phyloP scores from a whole-genome alignment of 2,888 invertebrate genomes.

The Pristionchus fissidentatus region DNA sequence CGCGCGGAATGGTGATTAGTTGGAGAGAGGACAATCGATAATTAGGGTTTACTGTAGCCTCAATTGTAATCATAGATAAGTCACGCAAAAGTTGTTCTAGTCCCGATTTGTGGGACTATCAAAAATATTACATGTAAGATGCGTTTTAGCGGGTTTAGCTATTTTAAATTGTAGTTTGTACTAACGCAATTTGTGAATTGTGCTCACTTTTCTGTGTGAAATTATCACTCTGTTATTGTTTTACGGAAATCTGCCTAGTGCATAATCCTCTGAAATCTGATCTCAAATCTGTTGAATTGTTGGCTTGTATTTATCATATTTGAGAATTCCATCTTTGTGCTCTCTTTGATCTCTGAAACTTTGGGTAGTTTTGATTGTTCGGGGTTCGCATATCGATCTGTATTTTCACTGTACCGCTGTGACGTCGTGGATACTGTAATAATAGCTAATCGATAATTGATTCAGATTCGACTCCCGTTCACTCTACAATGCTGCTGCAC shows the following conservation, averaged over 20 bases:
- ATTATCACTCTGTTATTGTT: neutral
- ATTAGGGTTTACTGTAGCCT: neutral
- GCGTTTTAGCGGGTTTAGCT: neutral
- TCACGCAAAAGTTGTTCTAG: constrained; percentile 19
- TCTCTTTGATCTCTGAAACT: constrained; percentile 34
- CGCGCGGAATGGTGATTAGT: neutral
- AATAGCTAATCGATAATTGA: neutral
- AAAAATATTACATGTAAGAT: constrained; percentile 29
- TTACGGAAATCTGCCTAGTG: no score
- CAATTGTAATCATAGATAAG: constrained; percentile 3
- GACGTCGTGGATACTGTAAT: neutral
- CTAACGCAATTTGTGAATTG: neutral
- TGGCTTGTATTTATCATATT: neutral
- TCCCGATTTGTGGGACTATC: constrained; percentile 41
- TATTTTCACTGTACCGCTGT: no score
- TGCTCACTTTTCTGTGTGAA: neutral
- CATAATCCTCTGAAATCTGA: no score
- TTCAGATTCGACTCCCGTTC: constrained; percentile 36
- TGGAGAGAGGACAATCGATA: constrained; percentile 42
- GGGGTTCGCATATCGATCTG: neutral
- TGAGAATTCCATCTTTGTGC: constrained; percentile 37
- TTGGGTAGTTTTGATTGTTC: constrained; percentile 39
- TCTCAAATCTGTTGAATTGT: no score
- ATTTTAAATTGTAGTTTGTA: constrained; percentile 18
- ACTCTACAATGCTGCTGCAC: neutral